Evolutionary conservation across 2,113 vertebrate species (phyloP).

Genomic region (Trogon melanurus): DNA sequence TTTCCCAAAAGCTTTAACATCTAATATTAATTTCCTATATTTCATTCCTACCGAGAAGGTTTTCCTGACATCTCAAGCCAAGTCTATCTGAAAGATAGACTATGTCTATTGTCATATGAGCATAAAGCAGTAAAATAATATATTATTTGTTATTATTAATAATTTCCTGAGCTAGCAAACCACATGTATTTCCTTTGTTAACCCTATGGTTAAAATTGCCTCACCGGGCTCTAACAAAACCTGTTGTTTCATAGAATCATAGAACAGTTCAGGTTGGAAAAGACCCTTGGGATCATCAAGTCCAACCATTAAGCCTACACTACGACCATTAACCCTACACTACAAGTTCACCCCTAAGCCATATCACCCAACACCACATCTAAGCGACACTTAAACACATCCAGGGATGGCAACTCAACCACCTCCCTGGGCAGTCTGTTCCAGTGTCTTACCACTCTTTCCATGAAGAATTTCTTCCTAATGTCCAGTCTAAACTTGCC

Average conservation of each 20-base stretch:
- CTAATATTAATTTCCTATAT: not conserved
- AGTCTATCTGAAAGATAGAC: not conserved
- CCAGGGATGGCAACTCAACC: too few relatives aligned
- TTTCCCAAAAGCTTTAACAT: not conserved
- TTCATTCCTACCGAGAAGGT: not conserved
- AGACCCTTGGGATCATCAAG: too few relatives aligned
- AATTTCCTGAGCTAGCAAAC: not conserved
- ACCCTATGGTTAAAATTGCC: constrained; percentile 3
- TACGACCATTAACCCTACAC: too few relatives aligned
- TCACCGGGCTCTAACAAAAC: not conserved
- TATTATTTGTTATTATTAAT: not conserved
- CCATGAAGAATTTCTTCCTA: too few relatives aligned
- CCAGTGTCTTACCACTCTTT: too few relatives aligned
- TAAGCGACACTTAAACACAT: too few relatives aligned
- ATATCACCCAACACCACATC: too few relatives aligned
- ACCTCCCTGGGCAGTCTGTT: too few relatives aligned
- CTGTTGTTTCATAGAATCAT: not conserved
- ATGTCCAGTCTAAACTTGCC: too few relatives aligned
- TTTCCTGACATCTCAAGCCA: not conserved
- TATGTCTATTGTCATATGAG: not conserved
- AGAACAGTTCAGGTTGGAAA: too few relatives aligned
- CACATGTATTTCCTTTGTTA: not conserved
- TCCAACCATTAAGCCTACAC: too few relatives aligned
- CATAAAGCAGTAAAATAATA: not conserved
- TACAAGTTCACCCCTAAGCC: too few relatives aligned